Conservation (phyloP, 2,888 invertebrate genomes). For the Dryobota labecula region DNA sequence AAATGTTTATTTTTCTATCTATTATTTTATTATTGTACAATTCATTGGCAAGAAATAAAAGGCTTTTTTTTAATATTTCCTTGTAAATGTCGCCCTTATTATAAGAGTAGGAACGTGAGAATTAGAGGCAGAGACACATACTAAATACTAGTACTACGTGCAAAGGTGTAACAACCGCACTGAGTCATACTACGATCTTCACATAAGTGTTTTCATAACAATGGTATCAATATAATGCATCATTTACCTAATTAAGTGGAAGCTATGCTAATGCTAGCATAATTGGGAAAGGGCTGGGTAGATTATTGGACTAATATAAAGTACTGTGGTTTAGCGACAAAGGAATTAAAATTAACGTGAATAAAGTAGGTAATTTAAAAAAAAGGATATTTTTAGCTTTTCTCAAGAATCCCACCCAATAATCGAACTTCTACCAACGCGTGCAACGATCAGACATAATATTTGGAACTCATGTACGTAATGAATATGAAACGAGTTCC, state of each 20-base stretch:
- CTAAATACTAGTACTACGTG: not conserved
- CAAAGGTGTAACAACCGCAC: not conserved
- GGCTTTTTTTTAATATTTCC: too few species aligned
- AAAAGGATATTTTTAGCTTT: not conserved
- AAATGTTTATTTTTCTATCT: too few species aligned
- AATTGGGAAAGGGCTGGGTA: not conserved
- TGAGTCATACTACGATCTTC: not conserved
- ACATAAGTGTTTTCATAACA: not conserved
- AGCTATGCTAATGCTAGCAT: not conserved
- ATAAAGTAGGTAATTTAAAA: not conserved
- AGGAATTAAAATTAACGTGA: not conserved
- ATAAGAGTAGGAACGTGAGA: not conserved
- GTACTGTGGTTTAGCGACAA: not conserved
- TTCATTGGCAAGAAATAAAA: too few species aligned
- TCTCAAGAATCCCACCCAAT: too few species aligned
- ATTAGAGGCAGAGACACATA: not conserved
- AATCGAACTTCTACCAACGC: too few species aligned
- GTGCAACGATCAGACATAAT: too few species aligned
- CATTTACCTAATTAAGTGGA: not conserved
- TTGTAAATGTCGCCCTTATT: not conserved
- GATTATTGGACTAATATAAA: not conserved
- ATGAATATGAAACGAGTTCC: not conserved
- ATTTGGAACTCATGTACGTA: not conserved
- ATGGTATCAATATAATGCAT: not conserved
- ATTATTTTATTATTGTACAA: too few species aligned